Evolutionary conservation across 2,113 vertebrate genomes (phyloP).

Genomic region (Erythrocebus patas): DNA sequence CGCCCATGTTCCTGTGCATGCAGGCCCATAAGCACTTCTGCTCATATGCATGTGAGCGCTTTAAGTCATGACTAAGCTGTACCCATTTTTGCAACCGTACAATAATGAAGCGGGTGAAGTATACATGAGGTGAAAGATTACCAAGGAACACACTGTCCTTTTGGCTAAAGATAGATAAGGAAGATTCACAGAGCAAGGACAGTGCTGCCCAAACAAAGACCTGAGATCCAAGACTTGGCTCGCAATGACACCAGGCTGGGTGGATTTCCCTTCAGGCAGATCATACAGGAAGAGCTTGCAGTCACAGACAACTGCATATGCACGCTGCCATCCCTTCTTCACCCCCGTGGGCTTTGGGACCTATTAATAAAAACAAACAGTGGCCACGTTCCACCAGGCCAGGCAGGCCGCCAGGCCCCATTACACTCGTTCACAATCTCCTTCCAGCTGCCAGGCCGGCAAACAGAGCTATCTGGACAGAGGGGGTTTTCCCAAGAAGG

Average conservation of each 20-base stretch:
- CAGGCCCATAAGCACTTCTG: too few relatives aligned
- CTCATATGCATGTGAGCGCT: fast-evolving
- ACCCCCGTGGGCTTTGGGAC: conserved; percentile 97
- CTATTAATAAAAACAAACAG: conserved; percentile 77
- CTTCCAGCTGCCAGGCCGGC: neutral
- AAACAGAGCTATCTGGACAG: neutral
- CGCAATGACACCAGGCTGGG: conserved; percentile 92
- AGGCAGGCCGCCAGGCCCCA: neutral
- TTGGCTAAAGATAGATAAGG: fast-evolving
- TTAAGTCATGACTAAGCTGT: neutral
- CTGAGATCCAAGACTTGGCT: conserved; percentile 97
- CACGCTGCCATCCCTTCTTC: conserved; percentile 98
- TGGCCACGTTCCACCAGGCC: fast-evolving
- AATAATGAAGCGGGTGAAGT: fast-evolving
- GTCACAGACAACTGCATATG: conserved; percentile 95
- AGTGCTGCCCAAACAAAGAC: conserved; percentile 74
- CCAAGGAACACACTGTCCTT: too few relatives aligned
- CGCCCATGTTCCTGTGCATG: too few relatives aligned
- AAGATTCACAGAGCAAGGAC: fast-evolving
- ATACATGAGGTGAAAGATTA: fast-evolving
- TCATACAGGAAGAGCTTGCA: conserved; percentile 97
- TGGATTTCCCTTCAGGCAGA: conserved; percentile 94
- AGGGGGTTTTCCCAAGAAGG: neutral
- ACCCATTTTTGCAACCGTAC: fast-evolving
- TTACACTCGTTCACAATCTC: fast-evolving